These are phyloP conservation scores for Pangasius sanitwongsei DNA, from an alignment of 2,797 vertebrate species.

Conservation along the genomic window DNA sequence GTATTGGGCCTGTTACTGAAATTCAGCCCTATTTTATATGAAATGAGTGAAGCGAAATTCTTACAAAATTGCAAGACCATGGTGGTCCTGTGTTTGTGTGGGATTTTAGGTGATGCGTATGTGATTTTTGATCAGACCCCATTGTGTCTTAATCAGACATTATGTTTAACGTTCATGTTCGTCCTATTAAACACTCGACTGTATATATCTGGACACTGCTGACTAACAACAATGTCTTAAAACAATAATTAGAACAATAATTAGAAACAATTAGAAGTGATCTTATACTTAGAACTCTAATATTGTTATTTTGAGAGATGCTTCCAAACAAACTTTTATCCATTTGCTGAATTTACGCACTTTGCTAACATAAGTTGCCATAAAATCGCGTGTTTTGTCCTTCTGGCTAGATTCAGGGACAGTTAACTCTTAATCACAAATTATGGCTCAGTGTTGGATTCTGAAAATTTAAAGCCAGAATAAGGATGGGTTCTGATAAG, in stretches of 20 bases:
- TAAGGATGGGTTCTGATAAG: background rate
- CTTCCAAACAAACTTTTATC: background rate
- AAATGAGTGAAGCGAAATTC: background rate
- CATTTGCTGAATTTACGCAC: background rate
- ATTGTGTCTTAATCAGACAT: background rate
- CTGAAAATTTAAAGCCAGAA: background rate
- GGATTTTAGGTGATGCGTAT: background rate
- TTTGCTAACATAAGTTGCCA: background rate
- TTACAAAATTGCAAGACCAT: no score
- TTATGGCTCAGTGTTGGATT: background rate
- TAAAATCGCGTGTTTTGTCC: conserved; percentile 1
- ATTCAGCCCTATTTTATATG: background rate
- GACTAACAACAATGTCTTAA: background rate
- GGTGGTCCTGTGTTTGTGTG: background rate
- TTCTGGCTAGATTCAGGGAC: conserved; percentile 39
- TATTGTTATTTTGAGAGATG: background rate
- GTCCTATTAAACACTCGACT: background rate
- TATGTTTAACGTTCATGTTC: background rate
- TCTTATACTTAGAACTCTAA: background rate
- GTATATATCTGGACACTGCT: no score
- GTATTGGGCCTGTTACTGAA: background rate
- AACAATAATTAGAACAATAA: background rate
- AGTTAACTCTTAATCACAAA: conserved; percentile 22
- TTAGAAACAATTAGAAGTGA: background rate
- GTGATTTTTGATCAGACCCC: background rate